phyloP scores from a whole-genome alignment of 2,888 invertebrate genomes.

The Hypena proboscidalis region DNA sequence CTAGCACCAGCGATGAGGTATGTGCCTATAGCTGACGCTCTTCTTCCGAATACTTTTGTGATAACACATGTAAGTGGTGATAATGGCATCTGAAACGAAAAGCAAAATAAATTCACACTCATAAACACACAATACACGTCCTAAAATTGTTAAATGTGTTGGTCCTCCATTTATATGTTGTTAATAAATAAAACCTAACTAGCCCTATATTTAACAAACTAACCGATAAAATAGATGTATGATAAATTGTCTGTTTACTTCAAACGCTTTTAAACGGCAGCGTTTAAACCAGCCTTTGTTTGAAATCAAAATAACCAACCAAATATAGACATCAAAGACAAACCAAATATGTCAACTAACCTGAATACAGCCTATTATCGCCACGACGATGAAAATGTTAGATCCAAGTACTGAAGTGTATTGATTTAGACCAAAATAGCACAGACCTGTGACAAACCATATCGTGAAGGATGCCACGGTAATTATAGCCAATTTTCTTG shows the following conservation, averaged over 20 bases:
- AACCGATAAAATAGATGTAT: no score
- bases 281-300: no score
- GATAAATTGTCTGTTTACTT: no score
- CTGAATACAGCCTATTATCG: constrained; percentile 55
- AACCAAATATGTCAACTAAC: constrained; percentile 42
- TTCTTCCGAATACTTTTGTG: constrained; percentile 54
- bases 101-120: background rate
- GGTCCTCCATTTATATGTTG: no score
- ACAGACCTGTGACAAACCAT: constrained; percentile 55
- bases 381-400: constrained; percentile 53
- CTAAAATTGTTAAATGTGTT: no score
- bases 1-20: constrained; percentile 38
- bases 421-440: constrained; percentile 60
- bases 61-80: constrained; percentile 44
- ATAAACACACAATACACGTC: no score
- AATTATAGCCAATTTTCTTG: constrained; percentile 45
- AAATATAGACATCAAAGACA: no score
- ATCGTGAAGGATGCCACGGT: constrained; percentile 46
- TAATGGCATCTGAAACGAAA: constrained; percentile 53
- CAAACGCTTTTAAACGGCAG: no score
- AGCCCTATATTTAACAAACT: no score
- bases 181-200: no score
- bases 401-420: constrained; percentile 54
- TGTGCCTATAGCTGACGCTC: constrained; percentile 37
- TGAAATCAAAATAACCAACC: no score